phyloP scores from a whole-genome alignment of 2,888 invertebrate species.

The Anoplius nigerrimus region DNA sequence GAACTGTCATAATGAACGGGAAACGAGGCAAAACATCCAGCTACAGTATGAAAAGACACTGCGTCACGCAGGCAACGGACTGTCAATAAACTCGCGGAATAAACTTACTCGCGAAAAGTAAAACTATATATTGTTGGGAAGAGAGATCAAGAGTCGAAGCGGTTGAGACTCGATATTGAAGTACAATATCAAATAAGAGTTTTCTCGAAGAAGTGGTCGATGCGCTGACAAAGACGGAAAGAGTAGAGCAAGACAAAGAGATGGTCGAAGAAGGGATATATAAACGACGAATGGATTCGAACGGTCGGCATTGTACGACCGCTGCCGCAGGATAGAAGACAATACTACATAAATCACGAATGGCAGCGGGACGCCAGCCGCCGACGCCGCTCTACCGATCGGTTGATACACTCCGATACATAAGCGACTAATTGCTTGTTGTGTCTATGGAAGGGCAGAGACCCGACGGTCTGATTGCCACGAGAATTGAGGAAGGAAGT shows the following conservation, averaged over 20 bases:
- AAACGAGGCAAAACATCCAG: not conserved
- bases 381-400: conserved; percentile 49
- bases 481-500: conserved; percentile 63
- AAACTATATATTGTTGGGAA: too few species aligned
- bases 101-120: too few species aligned
- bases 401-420: conserved; percentile 68
- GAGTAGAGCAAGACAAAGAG: conserved; percentile 11
- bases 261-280: conserved; percentile 22
- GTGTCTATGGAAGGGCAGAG: conserved; percentile 57
- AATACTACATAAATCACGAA: conserved; percentile 63
- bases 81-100: too few species aligned
- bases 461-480: conserved; percentile 57
- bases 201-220: conserved; percentile 28
- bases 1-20: not conserved
- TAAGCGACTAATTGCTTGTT: conserved; percentile 63
- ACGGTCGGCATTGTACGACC: conserved; percentile 49
- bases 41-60: conserved; percentile 22
- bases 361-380: conserved; percentile 56
- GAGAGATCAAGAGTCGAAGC: conserved; percentile 29
- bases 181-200: conserved; percentile 39
- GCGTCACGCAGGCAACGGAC: too few species aligned
- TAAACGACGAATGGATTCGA: conserved; percentile 53
- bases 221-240: conserved; percentile 11
- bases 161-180: conserved; percentile 36
- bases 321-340: conserved; percentile 56